Conservation (phyloP, 2,113 vertebrate species). For the Pelvicachromis taeniatus region DNA sequence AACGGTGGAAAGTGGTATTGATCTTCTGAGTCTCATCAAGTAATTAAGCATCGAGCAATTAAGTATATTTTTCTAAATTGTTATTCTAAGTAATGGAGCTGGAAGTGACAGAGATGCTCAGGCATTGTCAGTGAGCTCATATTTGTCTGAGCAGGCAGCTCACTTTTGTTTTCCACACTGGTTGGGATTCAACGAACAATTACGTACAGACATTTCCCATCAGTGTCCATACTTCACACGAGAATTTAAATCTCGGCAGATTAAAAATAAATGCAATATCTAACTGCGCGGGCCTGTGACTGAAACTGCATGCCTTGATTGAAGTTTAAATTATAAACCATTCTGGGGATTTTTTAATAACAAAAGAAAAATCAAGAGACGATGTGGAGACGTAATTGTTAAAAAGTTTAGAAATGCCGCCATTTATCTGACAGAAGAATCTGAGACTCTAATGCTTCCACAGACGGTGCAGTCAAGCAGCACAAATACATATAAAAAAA, state of each 20-base stretch:
- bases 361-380: not conserved
- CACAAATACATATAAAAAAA: slow-evolving; percentile 48
- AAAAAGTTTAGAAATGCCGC: not conserved
- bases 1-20: not conserved
- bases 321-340: not conserved
- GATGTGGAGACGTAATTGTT: not conserved
- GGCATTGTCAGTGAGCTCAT: not conserved
- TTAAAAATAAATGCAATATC: not conserved
- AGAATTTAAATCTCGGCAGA: not conserved
- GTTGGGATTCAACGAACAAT: not conserved
- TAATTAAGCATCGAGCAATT: not conserved
- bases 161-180: not conserved
- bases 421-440: slow-evolving; percentile 17
- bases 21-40: not conserved
- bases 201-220: not conserved
- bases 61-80: not conserved
- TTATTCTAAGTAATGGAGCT: not conserved
- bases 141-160: not conserved
- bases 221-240: not conserved
- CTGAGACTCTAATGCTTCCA: not conserved
- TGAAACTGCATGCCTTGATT: not conserved
- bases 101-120: not conserved
- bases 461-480: slow-evolving; percentile 16
- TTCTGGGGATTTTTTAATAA: not conserved
- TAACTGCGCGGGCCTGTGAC: not conserved